Evolutionary conservation across 2,113 vertebrate genomes (phyloP), one percentile per base, ranked within the genome.

Genomic region (Actinemys pallida): DNA sequence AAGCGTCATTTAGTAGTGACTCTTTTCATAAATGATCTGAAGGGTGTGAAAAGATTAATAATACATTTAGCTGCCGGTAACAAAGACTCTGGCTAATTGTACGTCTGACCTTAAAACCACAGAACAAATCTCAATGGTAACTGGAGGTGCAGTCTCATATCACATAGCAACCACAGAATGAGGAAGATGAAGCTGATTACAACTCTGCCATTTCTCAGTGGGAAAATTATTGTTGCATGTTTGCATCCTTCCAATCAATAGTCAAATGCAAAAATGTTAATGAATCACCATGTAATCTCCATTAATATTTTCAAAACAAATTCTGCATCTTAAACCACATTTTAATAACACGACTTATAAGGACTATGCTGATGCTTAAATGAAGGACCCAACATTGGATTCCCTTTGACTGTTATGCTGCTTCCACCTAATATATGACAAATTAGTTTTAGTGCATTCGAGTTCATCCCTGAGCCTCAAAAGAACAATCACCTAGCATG

Each of bases 401-500:
- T 92, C 92, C 14, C 29, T 53, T 39, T 11, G 89, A 42, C 65
- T 62, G 84, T 5, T 88, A 7, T 56, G 5, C 54, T 93, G 86
- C 93, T 87, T 84, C n/a, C 81, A n/a, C 10, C 25, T 54, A 78
- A 91, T 59, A 79, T 50, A 65, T 84, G 90, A 87, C 84, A 92
- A 94, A 96, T 78, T 65, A 89, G 1, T 0, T 82, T 92, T 39
- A 88, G 9, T 35, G 89, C 83, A 94, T 88, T 88, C 24, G 83
- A 93, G 90, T 87, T 89, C 86, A 86, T 57, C 81, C 78, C 57
- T 57, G 89, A 81, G 89, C 72, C 86, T 90, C 56, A 93, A 87
- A 94, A 95, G 69, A 91, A 84, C 29, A 94, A 86, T 84, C 72
- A 94, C 90, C 83, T 78, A 96, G 84, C 69, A 94, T 1, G 39